Evolutionary conservation across 2,113 vertebrate genomes (phyloP), one percentile per base, ranked within the genome.

Genomic region (Oreocharis arfaki): DNA sequence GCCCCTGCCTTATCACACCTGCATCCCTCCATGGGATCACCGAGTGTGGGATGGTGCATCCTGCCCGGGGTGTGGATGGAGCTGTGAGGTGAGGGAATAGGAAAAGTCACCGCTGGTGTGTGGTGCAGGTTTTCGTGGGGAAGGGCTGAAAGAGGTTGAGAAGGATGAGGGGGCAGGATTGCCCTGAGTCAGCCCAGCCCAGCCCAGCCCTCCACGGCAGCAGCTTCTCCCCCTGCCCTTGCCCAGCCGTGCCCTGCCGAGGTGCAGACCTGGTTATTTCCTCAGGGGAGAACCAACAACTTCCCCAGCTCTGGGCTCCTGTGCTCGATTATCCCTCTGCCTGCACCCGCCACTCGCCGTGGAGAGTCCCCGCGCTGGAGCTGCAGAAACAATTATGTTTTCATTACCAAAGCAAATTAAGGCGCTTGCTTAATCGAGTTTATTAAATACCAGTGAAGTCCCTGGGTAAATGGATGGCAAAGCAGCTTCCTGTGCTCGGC

Each of bases 381-480:
- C 96, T 90, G 96, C 96, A 95, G 94, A 94, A 96, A 96, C 94
- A 96, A 96, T 97, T 97, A 95, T 96, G 95, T 95, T 96, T 97
- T 93, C 95, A 97, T 96, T 96, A 96, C 64, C 32, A 94, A 96
- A 96, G 95, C 96, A 96, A 97, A 97, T 97, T 88, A 97, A 97
- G 96, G 97, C 68, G 26, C 91, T 87, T 94, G 96, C 96, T 95
- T 97, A 96, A 97, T 95, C 50, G 89, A 95, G 94, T 97, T 96
- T 96, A 96, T 97, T 97, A 97, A 97, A 97, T 95, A 96, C 94
- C 91, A 96, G 11, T 94, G 94, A 94, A 89, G 83, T 96, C 96
- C 94, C 89, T 89, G 87, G 94, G 91, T 84, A 83, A 96, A 94
- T 56, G 84, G 84, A 89, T 44, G 78, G 94, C 63, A 86, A 32